Evolutionary conservation across 1,140 invertebrate species (phyloP).

Genomic region (Leucophenga varia): DNA sequence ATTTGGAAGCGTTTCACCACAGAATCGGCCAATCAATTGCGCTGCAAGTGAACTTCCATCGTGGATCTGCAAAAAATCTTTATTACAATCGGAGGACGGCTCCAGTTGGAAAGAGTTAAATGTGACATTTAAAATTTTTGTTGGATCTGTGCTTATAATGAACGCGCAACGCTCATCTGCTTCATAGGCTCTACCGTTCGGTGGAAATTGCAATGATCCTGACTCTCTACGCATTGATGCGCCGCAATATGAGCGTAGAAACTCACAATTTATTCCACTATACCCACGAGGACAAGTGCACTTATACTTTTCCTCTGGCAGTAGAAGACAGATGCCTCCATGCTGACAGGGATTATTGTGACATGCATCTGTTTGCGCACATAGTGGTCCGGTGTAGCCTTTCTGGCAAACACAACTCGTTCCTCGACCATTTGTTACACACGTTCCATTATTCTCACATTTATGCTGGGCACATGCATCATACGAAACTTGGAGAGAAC

Average conservation of each 20-base stretch:
- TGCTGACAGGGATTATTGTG: constrained; percentile 74
- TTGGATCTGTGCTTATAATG: constrained; percentile 65
- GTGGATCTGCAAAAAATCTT: constrained; percentile 74
- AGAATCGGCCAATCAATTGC: constrained; percentile 74
- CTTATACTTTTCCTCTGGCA: constrained; percentile 40
- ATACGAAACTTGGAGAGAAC: constrained; percentile 21
- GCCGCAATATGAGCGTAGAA: constrained; percentile 37
- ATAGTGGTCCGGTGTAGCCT: constrained; percentile 53
- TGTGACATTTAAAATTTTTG: constrained; percentile 75
- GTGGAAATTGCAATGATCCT: constrained; percentile 29
- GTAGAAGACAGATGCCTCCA: constrained; percentile 67
- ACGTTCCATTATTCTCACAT: constrained; percentile 72
- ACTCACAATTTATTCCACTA: constrained; percentile 42
- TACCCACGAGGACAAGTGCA: constrained; percentile 60
- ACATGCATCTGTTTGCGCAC: constrained; percentile 63
- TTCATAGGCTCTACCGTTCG: constrained; percentile 60
- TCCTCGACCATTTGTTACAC: constrained; percentile 58
- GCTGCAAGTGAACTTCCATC: constrained; percentile 72
- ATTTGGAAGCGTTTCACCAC: constrained; percentile 66
- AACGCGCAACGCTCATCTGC: constrained; percentile 75
- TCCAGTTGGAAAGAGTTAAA: constrained; percentile 71
- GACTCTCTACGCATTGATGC: constrained; percentile 59
- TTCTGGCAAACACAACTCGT: constrained; percentile 64
- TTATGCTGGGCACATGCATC: constrained; percentile 35
- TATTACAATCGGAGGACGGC: constrained; percentile 59